Evolutionary conservation across 2,797 vertebrate species (phyloP).

Genomic region (Paramormyrops hopkinsi): DNA sequence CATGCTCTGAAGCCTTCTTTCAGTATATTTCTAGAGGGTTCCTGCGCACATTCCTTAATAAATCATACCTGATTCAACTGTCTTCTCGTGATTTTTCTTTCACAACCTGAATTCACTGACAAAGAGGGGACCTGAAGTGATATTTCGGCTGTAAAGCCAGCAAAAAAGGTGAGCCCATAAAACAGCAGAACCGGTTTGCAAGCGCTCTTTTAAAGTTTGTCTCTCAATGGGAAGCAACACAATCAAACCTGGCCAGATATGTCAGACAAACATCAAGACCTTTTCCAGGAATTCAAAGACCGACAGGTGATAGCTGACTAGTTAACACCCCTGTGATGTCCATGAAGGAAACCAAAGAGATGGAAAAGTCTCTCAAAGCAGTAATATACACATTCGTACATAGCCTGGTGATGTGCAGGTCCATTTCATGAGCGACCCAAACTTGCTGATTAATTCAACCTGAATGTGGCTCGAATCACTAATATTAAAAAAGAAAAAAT

Average conservation of each 20-base stretch:
- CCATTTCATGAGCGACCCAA: neutral
- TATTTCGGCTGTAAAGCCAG: neutral
- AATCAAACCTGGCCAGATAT: neutral
- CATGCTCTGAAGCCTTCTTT: neutral
- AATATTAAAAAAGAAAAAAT: neutral
- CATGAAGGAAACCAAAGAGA: neutral
- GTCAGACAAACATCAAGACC: neutral
- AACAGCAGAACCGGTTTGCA: neutral
- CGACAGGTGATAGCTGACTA: neutral
- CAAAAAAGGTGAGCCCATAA: neutral
- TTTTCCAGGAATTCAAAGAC: neutral
- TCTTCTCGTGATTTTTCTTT: neutral
- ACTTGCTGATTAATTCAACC: neutral
- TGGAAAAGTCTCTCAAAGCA: neutral
- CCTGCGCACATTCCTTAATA: neutral
- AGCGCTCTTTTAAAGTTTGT: neutral
- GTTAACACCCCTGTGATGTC: neutral
- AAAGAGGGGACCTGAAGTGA: neutral
- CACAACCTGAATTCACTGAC: neutral
- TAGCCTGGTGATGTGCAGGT: neutral
- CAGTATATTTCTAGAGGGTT: neutral
- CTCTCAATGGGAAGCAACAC: neutral
- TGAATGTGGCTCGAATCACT: neutral
- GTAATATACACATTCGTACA: neutral
- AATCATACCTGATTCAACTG: neutral